Evolutionary conservation across 2,888 invertebrate species (phyloP).

Genomic region (Ophonus ardosiacus): DNA sequence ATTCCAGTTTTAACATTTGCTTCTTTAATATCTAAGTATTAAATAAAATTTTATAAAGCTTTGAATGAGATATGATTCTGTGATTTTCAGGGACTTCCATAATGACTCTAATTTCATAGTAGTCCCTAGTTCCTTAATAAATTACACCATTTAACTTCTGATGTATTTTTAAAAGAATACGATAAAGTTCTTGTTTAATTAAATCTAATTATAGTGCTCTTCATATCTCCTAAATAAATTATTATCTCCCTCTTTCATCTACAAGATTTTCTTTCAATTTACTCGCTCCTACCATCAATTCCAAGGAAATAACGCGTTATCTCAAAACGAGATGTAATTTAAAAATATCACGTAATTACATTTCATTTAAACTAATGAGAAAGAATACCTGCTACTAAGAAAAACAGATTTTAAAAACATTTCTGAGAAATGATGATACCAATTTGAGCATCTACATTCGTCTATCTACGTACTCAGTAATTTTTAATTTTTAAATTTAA

Average conservation of each 20-base stretch:
- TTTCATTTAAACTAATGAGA: neutral
- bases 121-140: too few species aligned
- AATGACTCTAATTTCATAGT: too few species aligned
- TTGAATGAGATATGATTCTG: too few species aligned
- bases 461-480: neutral
- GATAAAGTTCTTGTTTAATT: neutral
- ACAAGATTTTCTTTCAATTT: conserved; percentile 1
- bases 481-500: too few species aligned
- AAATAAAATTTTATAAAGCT: too few species aligned
- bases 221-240: conserved; percentile 2
- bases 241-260: neutral
- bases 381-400: neutral
- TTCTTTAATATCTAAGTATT: too few species aligned
- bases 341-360: conserved; percentile 15
- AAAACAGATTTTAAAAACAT: neutral
- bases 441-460: neutral
- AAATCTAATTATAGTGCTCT: conserved; percentile 9
- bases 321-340: neutral
- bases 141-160: too few species aligned
- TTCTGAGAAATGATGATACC: neutral
- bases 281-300: neutral
- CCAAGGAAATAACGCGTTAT: neutral
- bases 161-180: neutral
- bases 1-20: too few species aligned
- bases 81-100: too few species aligned